Conservation (phyloP, 92 coral and sea anemone genomes). For the Porites rus region DNA sequence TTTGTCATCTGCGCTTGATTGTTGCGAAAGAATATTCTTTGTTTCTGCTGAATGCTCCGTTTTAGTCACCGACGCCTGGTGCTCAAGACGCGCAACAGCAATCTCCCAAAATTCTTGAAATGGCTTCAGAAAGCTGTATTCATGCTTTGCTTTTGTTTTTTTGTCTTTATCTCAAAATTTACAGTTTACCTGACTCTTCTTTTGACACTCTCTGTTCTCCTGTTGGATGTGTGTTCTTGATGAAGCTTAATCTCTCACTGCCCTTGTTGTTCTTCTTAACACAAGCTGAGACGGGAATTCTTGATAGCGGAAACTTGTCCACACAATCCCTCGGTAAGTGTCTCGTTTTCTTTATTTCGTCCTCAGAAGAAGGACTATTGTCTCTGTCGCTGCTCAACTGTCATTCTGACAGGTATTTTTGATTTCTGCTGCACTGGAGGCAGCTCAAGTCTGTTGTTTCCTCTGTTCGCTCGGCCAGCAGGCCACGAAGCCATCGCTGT, state of each 20-base stretch:
- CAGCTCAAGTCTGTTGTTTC: background rate
- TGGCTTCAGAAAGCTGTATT: no score
- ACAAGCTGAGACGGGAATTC: conserved; percentile 1
- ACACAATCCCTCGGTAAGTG: background rate
- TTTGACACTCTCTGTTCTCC: background rate
- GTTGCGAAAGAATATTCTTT: background rate
- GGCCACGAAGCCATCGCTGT: conserved; percentile 15
- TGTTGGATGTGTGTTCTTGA: background rate
- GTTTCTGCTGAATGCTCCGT: background rate
- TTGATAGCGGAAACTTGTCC: conserved; percentile 5
- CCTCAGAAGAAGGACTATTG: conserved; percentile 5
- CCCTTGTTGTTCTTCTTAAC: background rate
- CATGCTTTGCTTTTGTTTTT: no score
- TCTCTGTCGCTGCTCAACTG: conserved; percentile 12
- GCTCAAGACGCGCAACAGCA: no score
- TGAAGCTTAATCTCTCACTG: background rate
- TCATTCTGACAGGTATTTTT: background rate
- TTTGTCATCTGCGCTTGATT: background rate
- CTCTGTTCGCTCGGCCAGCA: background rate
- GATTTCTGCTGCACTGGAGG: conserved; percentile 12
- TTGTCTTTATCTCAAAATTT: no score
- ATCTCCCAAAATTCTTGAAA: no score
- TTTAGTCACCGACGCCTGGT: no score
- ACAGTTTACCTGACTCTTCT: conserved; percentile 18
- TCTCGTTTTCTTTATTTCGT: background rate